phyloP scores from a whole-genome alignment of 1,140 invertebrate species.

The Macrobrachium rosenbergii region DNA sequence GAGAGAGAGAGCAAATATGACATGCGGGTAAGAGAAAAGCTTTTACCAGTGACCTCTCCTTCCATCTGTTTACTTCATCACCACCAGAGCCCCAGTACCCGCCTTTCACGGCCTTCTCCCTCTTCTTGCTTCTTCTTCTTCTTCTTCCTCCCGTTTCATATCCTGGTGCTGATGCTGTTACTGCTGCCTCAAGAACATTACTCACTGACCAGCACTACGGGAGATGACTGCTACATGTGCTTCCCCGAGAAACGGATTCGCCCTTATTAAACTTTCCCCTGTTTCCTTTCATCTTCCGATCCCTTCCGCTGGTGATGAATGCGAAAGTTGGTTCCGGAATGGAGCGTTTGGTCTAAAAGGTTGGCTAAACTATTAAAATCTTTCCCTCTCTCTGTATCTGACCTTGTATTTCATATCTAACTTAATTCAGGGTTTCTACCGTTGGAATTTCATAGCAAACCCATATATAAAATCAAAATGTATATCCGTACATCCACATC shows the following conservation, averaged over 20 bases:
- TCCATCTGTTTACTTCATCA: neutral
- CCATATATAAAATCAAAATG: too few relatives aligned
- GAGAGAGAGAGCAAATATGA: neutral
- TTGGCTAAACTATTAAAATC: neutral
- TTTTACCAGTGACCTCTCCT: neutral
- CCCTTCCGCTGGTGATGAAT: neutral
- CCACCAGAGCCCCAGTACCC: neutral
- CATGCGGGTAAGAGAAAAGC: conserved; percentile 2
- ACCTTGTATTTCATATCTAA: neutral
- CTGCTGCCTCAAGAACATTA: too few relatives aligned
- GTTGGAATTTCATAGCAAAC: too few relatives aligned
- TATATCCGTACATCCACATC: too few relatives aligned
- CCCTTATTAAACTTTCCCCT: neutral
- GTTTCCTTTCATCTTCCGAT: neutral
- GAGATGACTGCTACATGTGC: too few relatives aligned
- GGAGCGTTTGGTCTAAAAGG: neutral
- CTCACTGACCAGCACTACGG: too few relatives aligned
- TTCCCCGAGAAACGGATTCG: neutral
- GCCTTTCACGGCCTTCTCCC: neutral
- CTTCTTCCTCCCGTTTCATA: neutral
- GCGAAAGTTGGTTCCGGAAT: neutral
- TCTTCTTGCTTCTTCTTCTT: neutral
- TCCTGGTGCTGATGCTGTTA: neutral
- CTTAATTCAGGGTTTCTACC: too few relatives aligned
- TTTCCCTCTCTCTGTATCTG: neutral